Evolutionary conservation across 2,797 vertebrate genomes (phyloP).

Genomic region (Mus spretus): DNA sequence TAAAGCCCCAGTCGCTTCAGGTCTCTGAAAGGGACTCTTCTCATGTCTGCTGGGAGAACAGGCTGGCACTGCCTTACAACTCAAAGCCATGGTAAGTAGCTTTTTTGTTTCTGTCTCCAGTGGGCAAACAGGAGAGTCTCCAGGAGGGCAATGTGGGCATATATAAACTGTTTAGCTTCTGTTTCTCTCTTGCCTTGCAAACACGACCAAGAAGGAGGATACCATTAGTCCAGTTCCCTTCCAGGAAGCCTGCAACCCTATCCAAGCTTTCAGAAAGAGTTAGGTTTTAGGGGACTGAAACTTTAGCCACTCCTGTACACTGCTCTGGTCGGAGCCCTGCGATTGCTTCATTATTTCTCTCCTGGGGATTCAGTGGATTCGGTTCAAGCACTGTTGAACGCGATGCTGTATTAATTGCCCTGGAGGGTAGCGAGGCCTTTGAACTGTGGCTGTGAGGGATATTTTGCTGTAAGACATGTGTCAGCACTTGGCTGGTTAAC

Average conservation of each 20-base stretch:
- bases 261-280: conserved; percentile 70
- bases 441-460: conserved; percentile 92
- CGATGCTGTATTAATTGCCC: conserved; percentile 93
- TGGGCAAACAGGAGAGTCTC: conserved; percentile 40
- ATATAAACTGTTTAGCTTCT: not conserved
- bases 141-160: not conserved
- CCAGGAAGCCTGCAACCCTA: conserved; percentile 70
- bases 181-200: conserved; percentile 35
- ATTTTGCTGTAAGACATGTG: conserved; percentile 91
- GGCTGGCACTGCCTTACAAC: not conserved
- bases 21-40: not conserved
- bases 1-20: not conserved
- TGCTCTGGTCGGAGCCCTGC: conserved; percentile 87
- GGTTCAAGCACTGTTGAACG: conserved; percentile 91
- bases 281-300: conserved; percentile 79
- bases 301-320: conserved; percentile 83
- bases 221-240: conserved; percentile 8
- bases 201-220: not conserved
- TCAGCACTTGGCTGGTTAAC: conserved; percentile 92
- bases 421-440: conserved; percentile 92
- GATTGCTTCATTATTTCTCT: conserved; percentile 89
- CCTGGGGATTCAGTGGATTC: conserved; percentile 89
- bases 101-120: not conserved
- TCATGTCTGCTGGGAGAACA: not conserved
- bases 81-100: not conserved